Percentiles rank a stretch among this genome's conserved stretches.
Evolutionary conservation across 2,113 vertebrate genomes (phyloP).

Genomic region (Brachypteracias leptosomus): DNA sequence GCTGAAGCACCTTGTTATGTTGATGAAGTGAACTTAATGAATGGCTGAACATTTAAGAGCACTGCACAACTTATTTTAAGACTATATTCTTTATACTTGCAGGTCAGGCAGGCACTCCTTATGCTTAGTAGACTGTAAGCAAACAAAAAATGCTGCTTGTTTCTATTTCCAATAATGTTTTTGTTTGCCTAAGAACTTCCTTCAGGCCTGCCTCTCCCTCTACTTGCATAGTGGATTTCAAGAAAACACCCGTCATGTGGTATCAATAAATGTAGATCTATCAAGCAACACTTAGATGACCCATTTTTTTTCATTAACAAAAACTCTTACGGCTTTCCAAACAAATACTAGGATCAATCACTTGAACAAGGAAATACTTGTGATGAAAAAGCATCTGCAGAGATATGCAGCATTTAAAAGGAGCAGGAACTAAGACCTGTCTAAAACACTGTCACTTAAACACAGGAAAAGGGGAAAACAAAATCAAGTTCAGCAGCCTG

Average conservation of each 20-base stretch:
- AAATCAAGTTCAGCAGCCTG: not conserved
- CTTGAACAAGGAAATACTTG: not conserved
- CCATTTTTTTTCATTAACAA: not conserved
- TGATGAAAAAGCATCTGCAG: not conserved
- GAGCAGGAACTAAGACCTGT: not conserved
- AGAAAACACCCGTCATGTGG: not conserved
- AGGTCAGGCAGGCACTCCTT: not conserved
- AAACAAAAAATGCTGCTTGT: not conserved
- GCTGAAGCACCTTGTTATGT: not conserved
- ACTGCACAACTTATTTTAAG: not conserved
- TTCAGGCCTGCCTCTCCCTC: not conserved
- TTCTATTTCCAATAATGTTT: not conserved
- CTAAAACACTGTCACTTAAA: not conserved
- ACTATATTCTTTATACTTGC: not conserved
- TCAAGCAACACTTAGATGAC: not conserved
- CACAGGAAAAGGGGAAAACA: not conserved
- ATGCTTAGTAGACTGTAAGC: not conserved
- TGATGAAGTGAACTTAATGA: not conserved
- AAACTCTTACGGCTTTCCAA: not conserved
- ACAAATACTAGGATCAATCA: not conserved
- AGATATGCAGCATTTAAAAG: not conserved
- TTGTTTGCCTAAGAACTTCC: not conserved
- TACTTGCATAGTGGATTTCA: not conserved
- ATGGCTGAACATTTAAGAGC: not conserved
- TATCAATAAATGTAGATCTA: not conserved